Evolutionary conservation across 2,888 invertebrate genomes (phyloP), one percentile per base, ranked within the genome.

Genomic region (Xanthia icteritia): DNA sequence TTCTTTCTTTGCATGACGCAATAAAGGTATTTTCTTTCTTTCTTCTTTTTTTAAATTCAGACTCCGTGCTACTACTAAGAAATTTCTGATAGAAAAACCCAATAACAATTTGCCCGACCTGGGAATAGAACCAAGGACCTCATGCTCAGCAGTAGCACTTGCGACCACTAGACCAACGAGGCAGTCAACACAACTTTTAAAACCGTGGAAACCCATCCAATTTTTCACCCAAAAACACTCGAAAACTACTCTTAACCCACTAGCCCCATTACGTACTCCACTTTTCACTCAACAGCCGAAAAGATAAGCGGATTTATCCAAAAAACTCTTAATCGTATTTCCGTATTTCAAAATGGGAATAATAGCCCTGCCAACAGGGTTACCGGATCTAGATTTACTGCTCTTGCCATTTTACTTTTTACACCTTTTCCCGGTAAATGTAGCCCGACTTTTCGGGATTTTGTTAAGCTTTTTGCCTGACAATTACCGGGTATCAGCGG

Each of bases 291-390:
- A 31, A n/a, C 36, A 42, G 27, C 20, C n/a, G n/a, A 73, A 73
- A 68, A 71, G 27, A 45, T 75, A 75, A 74, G 71, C 71, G 48
- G 85, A 69, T 81, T 77, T 63, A 63, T 72, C 69, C 39, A 65
- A 74, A 51, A 77, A 75, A 66, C 48, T 63, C 54, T n/a, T n/a
- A n/a, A n/a, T n/a, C 65, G 65, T 64, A 75, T 56, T 56, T 69
- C 63, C 54, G 74, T 70, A 77, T 84, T 84, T 60, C n/a, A 61
- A 78, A 77, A 72, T 56, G 73, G 31, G 68, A 84, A 74, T 81
- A 81, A 81, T 39, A 63, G 74, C 67, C 60, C 27, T 48, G 45
- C 45, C 42, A 31, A 61, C 66, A 20, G 72, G 36, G 54, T 72
- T 64, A 64, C 63, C 73, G 27, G 56, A 58, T 69, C 65, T 54